Percentiles rank a stretch among this genome's conserved stretches.
Evolutionary conservation across 2,888 invertebrate species (phyloP).

Genomic region (Sipha maydis): DNA sequence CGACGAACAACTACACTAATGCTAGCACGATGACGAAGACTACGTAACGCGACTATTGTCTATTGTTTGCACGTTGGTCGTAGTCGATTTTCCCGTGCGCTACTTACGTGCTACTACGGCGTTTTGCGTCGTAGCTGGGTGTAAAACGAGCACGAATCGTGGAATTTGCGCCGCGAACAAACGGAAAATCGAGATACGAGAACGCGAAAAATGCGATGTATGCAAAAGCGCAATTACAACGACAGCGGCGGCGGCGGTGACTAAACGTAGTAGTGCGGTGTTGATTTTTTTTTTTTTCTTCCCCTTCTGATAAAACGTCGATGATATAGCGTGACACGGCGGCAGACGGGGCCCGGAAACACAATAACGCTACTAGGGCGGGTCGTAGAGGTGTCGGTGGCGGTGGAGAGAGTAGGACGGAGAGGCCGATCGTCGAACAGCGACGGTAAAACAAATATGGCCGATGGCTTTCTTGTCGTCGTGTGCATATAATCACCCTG

Average conservation of each 20-base stretch:
- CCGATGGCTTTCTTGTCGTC: background rate
- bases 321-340: background rate
- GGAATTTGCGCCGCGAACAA: background rate
- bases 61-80: background rate
- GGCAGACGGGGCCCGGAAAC: background rate
- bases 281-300: background rate
- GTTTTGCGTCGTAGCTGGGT: background rate
- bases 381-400: background rate
- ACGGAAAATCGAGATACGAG: background rate
- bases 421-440: background rate
- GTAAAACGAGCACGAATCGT: background rate
- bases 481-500: background rate
- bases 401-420: background rate
- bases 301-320: background rate
- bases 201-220: background rate
- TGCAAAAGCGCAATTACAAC: background rate
- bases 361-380: background rate
- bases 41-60: too few relatives aligned
- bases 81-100: background rate
- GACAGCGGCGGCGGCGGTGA: background rate
- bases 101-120: background rate
- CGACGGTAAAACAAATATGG: slow-evolving; percentile 7
- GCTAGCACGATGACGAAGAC: background rate
- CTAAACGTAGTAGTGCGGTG: background rate
- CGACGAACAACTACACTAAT: background rate